A percentile compares a stretch with the other conserved stretches of the same genome.
phyloP scores from a whole-genome alignment of 2,113 vertebrate species.

The Porphyrio hochstetteri region DNA sequence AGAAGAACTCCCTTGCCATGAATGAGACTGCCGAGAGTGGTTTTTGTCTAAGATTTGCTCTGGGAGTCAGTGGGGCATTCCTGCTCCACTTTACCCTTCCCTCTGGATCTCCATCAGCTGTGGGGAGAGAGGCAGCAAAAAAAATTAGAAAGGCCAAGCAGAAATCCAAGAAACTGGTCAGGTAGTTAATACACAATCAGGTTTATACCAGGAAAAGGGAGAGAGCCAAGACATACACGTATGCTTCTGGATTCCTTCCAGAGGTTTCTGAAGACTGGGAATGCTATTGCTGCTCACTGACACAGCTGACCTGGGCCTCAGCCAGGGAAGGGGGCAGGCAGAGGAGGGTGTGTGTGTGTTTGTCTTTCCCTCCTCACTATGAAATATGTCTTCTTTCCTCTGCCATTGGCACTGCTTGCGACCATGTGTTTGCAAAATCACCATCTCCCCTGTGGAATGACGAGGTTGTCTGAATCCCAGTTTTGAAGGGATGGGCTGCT shows the following conservation, averaged over 20 bases:
- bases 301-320: slow-evolving; percentile 57
- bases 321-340: slow-evolving; percentile 10
- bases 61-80: neutral
- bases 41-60: neutral
- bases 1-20: slow-evolving; percentile 5
- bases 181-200: neutral
- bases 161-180: neutral
- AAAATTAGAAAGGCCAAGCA: neutral
- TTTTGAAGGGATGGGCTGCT: slow-evolving; percentile 26
- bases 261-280: slow-evolving; percentile 38
- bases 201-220: neutral
- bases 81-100: neutral
- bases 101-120: neutral
- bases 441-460: neutral
- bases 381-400: slow-evolving; percentile 54
- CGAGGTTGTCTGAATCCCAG: neutral
- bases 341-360: slow-evolving; percentile 30
- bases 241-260: slow-evolving; percentile 54
- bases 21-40: neutral
- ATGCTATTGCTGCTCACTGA: slow-evolving; percentile 49
- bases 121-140: neutral
- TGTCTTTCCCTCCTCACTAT: slow-evolving; percentile 57
- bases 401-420: neutral
- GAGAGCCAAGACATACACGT: neutral
- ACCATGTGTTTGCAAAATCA: neutral